These are phyloP conservation scores for Galaxias olidus DNA, from an alignment of 2,797 vertebrate species.

Conservation along the genomic window DNA sequence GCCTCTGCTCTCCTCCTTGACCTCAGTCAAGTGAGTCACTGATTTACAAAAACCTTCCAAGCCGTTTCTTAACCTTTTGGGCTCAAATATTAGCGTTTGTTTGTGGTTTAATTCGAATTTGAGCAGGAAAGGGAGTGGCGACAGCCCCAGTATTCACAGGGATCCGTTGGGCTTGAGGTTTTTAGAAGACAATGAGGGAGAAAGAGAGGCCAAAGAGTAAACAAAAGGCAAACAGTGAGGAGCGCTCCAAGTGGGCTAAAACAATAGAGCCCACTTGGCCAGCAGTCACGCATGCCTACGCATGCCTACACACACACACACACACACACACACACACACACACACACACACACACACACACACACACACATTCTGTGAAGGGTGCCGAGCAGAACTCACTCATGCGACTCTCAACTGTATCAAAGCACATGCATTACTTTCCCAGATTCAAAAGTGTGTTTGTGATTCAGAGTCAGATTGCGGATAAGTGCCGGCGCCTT, in stretches of 20 bases:
- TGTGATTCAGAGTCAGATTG: slow-evolving; percentile 16
- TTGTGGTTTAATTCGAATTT: too few species aligned
- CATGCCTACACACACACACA: slow-evolving; percentile 43
- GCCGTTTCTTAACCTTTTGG: too few species aligned
- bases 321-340: slow-evolving; percentile 25
- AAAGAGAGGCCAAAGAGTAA: slow-evolving; percentile 39
- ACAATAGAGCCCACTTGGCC: slow-evolving; percentile 37
- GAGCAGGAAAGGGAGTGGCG: slow-evolving; percentile 15
- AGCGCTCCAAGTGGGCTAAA: slow-evolving; percentile 26
- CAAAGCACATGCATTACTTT: slow-evolving; percentile 30
- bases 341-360: slow-evolving; percentile 46
- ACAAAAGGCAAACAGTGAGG: slow-evolving; percentile 37
- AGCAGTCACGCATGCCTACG: slow-evolving; percentile 37
- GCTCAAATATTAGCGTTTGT: too few species aligned
- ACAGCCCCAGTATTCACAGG: slow-evolving; percentile 36
- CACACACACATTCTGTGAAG: slow-evolving; percentile 39
- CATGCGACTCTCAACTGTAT: slow-evolving; percentile 45
- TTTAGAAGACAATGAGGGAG: slow-evolving; percentile 26
- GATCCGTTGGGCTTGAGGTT: slow-evolving; percentile 17
- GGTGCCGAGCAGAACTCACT: slow-evolving; percentile 50
- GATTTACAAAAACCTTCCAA: too few species aligned
- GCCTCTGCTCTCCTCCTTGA: too few species aligned
- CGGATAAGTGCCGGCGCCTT: slow-evolving; percentile 36
- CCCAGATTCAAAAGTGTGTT: not conserved
- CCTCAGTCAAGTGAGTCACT: too few species aligned